A percentile compares a stretch with the other conserved stretches of the same genome.
Evolutionary conservation across 2,113 vertebrate species (phyloP).

Genomic region (Sciurus niger): DNA sequence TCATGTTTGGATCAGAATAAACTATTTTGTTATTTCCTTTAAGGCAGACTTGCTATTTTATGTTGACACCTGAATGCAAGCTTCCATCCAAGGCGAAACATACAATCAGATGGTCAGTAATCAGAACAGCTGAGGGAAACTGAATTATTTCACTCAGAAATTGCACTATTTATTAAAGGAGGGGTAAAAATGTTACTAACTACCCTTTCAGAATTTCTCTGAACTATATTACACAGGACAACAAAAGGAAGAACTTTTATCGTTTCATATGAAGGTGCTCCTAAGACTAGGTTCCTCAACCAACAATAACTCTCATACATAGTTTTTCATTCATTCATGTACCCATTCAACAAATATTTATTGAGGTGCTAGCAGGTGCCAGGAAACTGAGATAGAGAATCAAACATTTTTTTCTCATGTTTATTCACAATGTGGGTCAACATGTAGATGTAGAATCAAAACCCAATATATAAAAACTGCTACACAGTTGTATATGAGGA

Average conservation of each 20-base stretch:
- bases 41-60: background rate
- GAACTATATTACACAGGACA: background rate
- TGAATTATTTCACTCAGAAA: conserved; percentile 49
- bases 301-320: background rate
- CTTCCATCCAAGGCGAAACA: conserved; percentile 32
- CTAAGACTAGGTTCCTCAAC: background rate
- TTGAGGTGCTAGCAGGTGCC: background rate
- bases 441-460: background rate
- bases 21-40: background rate
- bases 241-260: background rate
- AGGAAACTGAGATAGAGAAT: background rate
- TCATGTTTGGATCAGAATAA: background rate
- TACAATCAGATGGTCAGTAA: conserved; percentile 50
- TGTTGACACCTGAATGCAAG: conserved; percentile 24
- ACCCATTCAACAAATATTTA: background rate
- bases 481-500: background rate
- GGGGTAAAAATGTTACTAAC: background rate
- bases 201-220: background rate
- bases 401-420: background rate
- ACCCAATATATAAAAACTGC: background rate
- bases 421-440: background rate
- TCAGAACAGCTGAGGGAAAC: conserved; percentile 45
- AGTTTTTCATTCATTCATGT: background rate
- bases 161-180: conserved; percentile 41
- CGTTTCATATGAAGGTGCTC: background rate